Percentiles rank a stretch among this genome's conserved stretches.
phyloP scores from a whole-genome alignment of 2,113 vertebrate genomes.

The Canis aureus region DNA sequence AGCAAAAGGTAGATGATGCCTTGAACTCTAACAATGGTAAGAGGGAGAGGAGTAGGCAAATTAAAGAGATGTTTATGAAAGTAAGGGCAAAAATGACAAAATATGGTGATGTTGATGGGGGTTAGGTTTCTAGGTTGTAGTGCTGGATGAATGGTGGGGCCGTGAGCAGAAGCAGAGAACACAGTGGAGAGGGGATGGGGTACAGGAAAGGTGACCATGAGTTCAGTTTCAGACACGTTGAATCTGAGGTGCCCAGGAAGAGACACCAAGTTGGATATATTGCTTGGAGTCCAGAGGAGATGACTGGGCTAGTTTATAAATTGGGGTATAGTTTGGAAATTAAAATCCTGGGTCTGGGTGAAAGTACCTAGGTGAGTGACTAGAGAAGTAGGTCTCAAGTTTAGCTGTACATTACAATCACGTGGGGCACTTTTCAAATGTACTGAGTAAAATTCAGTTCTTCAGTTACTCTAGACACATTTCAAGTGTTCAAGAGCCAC shows the following conservation, averaged over 20 bases:
- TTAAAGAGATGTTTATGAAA: not conserved
- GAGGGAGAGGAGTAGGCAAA: not conserved
- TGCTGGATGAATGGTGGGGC: not conserved
- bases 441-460: not conserved
- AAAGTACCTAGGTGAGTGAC: not conserved
- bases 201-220: not conserved
- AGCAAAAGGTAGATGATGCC: not conserved
- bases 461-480: not conserved
- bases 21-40: not conserved
- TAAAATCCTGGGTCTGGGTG: not conserved
- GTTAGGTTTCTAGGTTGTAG: not conserved
- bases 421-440: not conserved
- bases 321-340: not conserved
- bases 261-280: not conserved
- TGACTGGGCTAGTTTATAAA: not conserved
- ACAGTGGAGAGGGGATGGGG: not conserved
- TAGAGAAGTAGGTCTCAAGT: not conserved
- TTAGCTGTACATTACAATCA: not conserved
- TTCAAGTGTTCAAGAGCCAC: not conserved
- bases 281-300: not conserved
- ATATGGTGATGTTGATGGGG: not conserved
- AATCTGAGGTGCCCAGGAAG: not conserved
- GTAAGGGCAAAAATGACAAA: not conserved
- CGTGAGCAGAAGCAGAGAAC: not conserved
- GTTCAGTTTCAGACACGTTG: not conserved